Percentiles rank a stretch among this genome's conserved stretches.
Evolutionary conservation across 1,140 invertebrate species (phyloP).

Genomic region (Agrypnia vestita): DNA sequence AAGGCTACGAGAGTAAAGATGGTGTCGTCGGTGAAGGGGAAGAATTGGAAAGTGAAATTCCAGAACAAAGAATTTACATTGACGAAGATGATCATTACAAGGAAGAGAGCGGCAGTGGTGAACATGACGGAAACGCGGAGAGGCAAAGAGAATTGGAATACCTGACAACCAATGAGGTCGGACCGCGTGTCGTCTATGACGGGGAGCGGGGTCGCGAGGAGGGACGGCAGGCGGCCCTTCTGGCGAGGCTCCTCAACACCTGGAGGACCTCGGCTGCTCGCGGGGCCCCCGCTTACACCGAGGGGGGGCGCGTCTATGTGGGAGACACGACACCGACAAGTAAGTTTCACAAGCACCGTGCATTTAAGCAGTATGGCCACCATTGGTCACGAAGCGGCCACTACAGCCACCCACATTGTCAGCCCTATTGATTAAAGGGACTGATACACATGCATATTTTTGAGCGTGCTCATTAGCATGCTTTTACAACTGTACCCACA

Average conservation of each 20-base stretch:
- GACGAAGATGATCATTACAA: conserved; percentile 69
- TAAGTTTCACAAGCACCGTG: too few relatives aligned
- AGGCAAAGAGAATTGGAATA: conserved; percentile 45
- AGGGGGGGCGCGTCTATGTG: conserved; percentile 77
- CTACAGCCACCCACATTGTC: too few relatives aligned
- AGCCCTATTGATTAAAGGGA: too few relatives aligned
- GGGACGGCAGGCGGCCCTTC: conserved; percentile 41
- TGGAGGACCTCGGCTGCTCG: conserved; percentile 46
- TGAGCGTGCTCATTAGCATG: too few relatives aligned
- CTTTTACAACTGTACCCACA: too few relatives aligned
- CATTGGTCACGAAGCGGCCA: too few relatives aligned
- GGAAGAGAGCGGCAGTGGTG: conserved; percentile 68
- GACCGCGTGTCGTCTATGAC: neutral
- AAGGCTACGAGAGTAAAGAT: conserved; percentile 70
- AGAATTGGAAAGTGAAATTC: conserved; percentile 67
- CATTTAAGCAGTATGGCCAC: too few relatives aligned
- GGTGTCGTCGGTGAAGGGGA: conserved; percentile 66
- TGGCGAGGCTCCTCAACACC: conserved; percentile 51
- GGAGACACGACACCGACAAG: conserved; percentile 63
- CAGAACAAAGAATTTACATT: conserved; percentile 73
- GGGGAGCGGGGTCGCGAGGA: conserved; percentile 22
- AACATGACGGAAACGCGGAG: conserved; percentile 62
- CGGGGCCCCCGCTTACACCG: conserved; percentile 73
- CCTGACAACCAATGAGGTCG: conserved; percentile 34
- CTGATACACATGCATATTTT: too few relatives aligned